These are phyloP conservation scores for Stenodema calcarata DNA, from an alignment of 2,888 invertebrate species.

Conservation along the genomic window DNA sequence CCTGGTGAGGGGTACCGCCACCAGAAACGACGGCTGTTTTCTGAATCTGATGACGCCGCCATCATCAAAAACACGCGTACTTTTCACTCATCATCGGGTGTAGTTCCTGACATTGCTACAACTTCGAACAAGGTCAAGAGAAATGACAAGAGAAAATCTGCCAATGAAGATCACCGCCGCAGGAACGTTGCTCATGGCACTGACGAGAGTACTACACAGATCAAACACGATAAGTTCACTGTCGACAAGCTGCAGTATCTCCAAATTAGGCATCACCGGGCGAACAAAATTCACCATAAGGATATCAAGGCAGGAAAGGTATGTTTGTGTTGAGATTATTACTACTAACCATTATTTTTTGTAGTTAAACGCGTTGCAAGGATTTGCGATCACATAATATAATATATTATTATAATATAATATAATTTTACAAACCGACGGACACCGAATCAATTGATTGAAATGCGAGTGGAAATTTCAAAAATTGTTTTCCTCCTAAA, in stretches of 20 bases:
- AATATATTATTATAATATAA: no score
- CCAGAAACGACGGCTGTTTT: conserved; percentile 7
- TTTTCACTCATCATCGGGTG: background rate
- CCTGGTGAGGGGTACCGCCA: background rate
- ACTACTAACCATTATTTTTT: no score
- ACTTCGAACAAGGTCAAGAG: background rate
- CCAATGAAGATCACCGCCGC: background rate
- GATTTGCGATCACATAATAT: no score
- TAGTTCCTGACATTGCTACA: background rate
- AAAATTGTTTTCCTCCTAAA: no score
- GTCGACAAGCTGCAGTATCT: background rate
- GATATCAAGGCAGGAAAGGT: conserved; percentile 8
- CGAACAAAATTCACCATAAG: background rate
- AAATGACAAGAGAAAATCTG: background rate
- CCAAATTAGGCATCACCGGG: background rate
- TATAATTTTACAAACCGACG: no score
- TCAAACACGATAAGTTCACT: background rate
- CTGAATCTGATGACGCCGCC: background rate
- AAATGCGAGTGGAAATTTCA: no score
- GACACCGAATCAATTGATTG: no score
- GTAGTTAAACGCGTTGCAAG: no score
- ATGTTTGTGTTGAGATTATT: no score
- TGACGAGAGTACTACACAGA: background rate
- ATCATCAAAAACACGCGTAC: background rate
- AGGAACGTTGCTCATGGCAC: background rate